Percentiles rank a stretch among this genome's conserved stretches.
These are phyloP conservation scores for Malurus leucopterus DNA, from an alignment of 2,797 vertebrate species.

Conservation along the genomic window DNA sequence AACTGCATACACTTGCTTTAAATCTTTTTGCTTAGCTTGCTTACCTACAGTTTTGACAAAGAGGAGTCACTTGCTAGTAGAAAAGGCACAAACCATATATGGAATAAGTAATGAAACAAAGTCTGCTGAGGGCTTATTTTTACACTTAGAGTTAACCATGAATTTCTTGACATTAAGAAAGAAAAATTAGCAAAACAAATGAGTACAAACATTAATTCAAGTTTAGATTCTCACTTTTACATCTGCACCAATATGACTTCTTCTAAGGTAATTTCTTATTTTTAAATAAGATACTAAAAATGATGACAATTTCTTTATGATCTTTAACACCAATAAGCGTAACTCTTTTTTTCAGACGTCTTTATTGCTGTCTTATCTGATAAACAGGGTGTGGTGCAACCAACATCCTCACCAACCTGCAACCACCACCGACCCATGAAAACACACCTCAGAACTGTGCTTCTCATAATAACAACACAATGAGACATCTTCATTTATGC, in stretches of 20 bases:
- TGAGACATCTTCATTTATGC: neutral
- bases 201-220: neutral
- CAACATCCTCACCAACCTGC: conserved; percentile 49
- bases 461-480: neutral
- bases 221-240: neutral
- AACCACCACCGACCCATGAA: neutral
- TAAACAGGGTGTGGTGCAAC: conserved; percentile 66
- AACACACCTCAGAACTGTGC: neutral
- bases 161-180: neutral
- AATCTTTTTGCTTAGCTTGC: neutral
- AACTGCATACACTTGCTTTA: neutral
- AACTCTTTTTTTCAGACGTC: neutral
- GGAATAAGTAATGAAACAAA: neutral
- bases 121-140: neutral
- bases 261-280: neutral
- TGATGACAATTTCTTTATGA: neutral
- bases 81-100: neutral
- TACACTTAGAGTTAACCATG: neutral
- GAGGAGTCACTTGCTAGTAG: neutral
- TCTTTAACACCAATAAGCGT: neutral
- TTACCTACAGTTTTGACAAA: neutral
- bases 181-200: neutral
- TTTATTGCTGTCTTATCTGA: conserved; percentile 65
- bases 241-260: neutral
- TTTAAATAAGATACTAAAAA: neutral